Evolutionary conservation across 23 tunicate species (phyloP), one percentile per base, ranked within the genome.

Genomic region (Halocynthia aurantium): DNA sequence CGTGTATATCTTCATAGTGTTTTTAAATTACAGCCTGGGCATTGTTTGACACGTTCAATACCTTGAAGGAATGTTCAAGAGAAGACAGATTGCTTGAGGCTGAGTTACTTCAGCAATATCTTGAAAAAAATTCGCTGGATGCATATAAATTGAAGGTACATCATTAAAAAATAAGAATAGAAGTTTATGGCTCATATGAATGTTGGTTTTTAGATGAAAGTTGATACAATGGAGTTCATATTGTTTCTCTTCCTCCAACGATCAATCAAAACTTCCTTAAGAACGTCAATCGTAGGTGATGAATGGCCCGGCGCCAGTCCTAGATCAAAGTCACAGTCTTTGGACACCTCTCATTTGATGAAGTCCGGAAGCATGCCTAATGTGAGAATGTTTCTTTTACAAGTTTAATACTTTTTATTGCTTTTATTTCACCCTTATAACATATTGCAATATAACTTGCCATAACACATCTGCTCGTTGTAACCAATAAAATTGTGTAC

Each of bases 271-370:
- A 55, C 74, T 17, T 79, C 98, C 7, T 68, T 86, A 20, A 71
- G 98, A 73, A 92, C 66, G 49, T 92, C 98, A 6, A 57, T 92
- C 2, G 20, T 86, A 6, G 98, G 88, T 57, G 98, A 92, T 64
- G 98, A 92, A 51, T 92, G 98, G 98, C 98, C 98, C 6, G 89
- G 98, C 15, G 62, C 81, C 7, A 82, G 85, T 69, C 92, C 98
- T 71, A 69, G 92, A 53, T 81, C 87, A 50, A 72, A 18, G 6
- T 72, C 76, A 10, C 78, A 62, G n/a, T 54, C 64, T 54, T 63
- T 63, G 12, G 78, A 74, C 62, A 67, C 49, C 31, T 18, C 55
- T 1, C 64, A 74, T 8, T 52, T 63, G 9, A 10, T 53, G 55
- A 74, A 74, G 55, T n/a, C 55, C 6, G 54, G 64, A 13, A 31